Evolutionary conservation across 2,888 invertebrate genomes (phyloP).

Genomic region (Euphydryas editha): DNA sequence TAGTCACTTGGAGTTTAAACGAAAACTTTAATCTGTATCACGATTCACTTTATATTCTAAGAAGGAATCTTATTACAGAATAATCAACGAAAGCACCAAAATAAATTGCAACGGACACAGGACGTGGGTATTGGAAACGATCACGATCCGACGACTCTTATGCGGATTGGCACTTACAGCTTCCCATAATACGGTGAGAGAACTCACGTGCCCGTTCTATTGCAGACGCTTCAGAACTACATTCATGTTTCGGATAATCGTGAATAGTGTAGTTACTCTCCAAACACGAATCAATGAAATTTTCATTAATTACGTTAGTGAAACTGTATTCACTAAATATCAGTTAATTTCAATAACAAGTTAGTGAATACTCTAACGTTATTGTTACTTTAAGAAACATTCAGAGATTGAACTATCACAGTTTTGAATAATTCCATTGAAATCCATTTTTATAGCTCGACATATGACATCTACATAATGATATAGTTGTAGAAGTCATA

Average conservation of each 20-base stretch:
- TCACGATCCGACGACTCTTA: conserved; percentile 9
- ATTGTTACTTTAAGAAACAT: too few relatives aligned
- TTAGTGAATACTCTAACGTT: too few relatives aligned
- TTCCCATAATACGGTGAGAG: conserved; percentile 13
- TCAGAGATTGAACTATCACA: too few relatives aligned
- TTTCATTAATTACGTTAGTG: too few relatives aligned
- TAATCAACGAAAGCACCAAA: conserved; percentile 27
- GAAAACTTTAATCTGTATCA: not conserved
- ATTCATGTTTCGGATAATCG: conserved; percentile 1
- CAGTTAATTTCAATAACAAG: too few relatives aligned
- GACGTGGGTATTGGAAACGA: conserved; percentile 4
- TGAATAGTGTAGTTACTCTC: not conserved
- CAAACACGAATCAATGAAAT: too few relatives aligned
- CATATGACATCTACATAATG: too few relatives aligned
- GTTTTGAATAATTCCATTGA: too few relatives aligned
- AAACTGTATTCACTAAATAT: too few relatives aligned
- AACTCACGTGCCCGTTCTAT: not conserved
- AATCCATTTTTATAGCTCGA: too few relatives aligned
- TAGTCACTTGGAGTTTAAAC: too few relatives aligned
- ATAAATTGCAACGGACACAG: not conserved
- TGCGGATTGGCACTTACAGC: conserved; percentile 11
- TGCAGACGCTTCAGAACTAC: not conserved
- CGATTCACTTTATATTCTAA: not conserved
- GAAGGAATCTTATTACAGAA: conserved; percentile 29
- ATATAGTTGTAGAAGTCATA: too few relatives aligned